Percentiles rank a stretch among this genome's conserved stretches.
phyloP scores from a whole-genome alignment of 2,797 vertebrate species.

The Hyperoplus immaculatus region DNA sequence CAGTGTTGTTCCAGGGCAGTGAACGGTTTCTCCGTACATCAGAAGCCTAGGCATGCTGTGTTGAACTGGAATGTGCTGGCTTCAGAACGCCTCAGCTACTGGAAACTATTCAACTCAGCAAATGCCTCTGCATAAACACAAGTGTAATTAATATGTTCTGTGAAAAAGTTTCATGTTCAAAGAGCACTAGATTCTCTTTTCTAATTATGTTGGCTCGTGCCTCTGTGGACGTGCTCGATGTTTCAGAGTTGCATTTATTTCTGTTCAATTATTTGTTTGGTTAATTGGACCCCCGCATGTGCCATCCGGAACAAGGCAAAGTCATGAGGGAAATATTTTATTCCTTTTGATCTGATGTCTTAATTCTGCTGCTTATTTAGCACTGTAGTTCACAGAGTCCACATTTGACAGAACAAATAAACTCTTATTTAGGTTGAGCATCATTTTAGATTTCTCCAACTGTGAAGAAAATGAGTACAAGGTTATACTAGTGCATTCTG shows the following conservation, averaged over 20 bases:
- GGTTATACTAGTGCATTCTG: constrained; percentile 44
- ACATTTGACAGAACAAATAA: constrained; percentile 84
- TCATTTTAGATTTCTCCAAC: constrained; percentile 79
- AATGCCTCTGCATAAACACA: constrained; percentile 70
- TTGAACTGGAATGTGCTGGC: constrained; percentile 48
- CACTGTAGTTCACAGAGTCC: constrained; percentile 75
- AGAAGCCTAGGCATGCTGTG: constrained; percentile 29
- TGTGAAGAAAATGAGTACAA: constrained; percentile 72
- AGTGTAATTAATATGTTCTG: constrained; percentile 77
- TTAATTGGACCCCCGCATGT: constrained; percentile 83
- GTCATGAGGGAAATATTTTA: constrained; percentile 83
- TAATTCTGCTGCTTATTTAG: constrained; percentile 80
- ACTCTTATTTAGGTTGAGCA: constrained; percentile 84
- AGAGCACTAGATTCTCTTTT: constrained; percentile 70
- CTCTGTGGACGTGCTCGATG: constrained; percentile 71
- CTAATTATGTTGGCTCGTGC: constrained; percentile 78
- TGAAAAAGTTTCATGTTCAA: constrained; percentile 79
- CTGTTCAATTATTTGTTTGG: constrained; percentile 86
- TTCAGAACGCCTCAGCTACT: constrained; percentile 49
- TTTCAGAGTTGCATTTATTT: constrained; percentile 84
- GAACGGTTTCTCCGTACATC: constrained; percentile 34
- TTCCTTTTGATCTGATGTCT: constrained; percentile 86
- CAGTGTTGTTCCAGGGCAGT: constrained; percentile 24
- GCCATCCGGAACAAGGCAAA: constrained; percentile 78
- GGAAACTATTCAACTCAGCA: constrained; percentile 73